A percentile compares a stretch with the other conserved stretches of the same genome.
phyloP scores from a whole-genome alignment of 2,113 vertebrate species.

The Cheirogaleus medius region DNA sequence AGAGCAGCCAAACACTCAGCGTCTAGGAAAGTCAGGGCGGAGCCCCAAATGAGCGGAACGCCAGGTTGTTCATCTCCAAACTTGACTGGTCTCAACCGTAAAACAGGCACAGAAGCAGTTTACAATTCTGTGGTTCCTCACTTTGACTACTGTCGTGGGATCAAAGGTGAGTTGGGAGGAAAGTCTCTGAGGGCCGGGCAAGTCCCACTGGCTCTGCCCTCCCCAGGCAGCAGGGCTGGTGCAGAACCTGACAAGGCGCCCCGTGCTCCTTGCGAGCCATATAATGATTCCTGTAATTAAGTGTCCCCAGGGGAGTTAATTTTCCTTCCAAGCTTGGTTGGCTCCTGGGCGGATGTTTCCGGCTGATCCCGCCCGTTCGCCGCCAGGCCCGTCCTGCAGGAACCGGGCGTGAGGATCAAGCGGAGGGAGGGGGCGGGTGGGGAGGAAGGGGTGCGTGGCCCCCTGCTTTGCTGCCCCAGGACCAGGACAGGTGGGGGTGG shows the following conservation, averaged over 20 bases:
- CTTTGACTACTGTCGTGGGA: fast-evolving
- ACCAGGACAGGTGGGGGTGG: too few relatives aligned
- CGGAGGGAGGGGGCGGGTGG: fast-evolving
- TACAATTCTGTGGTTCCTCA: too few relatives aligned
- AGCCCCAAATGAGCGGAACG: too few relatives aligned
- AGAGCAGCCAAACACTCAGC: fast-evolving
- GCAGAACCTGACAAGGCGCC: fast-evolving
- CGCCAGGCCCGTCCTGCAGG: fast-evolving
- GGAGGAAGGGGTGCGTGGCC: too few relatives aligned
- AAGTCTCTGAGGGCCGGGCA: background rate
- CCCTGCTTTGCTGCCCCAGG: background rate
- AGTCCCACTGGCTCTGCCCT: too few relatives aligned
- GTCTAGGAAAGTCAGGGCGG: too few relatives aligned
- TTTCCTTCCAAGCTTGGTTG: background rate
- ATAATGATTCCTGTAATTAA: background rate
- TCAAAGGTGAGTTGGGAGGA: background rate
- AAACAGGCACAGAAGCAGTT: background rate
- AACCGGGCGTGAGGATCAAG: fast-evolving
- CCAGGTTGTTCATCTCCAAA: background rate
- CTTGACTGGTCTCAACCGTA: background rate
- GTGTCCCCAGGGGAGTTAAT: background rate
- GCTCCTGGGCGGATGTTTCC: background rate
- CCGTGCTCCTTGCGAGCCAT: background rate
- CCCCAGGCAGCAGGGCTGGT: fast-evolving
- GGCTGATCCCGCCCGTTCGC: fast-evolving